Percentiles rank a stretch among this genome's conserved stretches.
Conservation (phyloP, 2,113 vertebrate genomes). For the Xiphophorus couchianus region DNA sequence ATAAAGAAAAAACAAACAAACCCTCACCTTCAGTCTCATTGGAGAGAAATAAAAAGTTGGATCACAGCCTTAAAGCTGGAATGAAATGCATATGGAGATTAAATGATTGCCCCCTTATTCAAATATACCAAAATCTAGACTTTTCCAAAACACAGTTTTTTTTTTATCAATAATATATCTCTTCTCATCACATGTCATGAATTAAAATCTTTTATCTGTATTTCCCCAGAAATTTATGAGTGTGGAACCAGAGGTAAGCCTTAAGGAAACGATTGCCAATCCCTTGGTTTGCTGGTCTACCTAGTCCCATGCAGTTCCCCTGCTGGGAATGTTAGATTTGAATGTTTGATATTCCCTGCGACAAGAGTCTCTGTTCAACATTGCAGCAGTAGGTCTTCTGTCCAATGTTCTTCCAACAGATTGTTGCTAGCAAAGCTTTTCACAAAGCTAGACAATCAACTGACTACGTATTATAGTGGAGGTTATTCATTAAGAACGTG, state of each 20-base stretch:
- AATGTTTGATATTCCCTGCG: neutral
- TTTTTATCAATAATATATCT: neutral
- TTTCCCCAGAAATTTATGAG: neutral
- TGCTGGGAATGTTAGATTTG: neutral
- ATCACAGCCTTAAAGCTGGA: conserved; percentile 26
- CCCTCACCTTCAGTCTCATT: neutral
- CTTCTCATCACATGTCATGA: too few species aligned
- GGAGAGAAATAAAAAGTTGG: conserved; percentile 25
- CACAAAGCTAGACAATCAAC: conserved; percentile 6
- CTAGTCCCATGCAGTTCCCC: neutral
- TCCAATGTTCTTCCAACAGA: neutral
- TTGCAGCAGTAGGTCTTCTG: too few species aligned
- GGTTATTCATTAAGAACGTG: neutral
- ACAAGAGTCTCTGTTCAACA: neutral
- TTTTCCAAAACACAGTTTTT: neutral
- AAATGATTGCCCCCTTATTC: neutral
- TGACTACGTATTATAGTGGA: neutral
- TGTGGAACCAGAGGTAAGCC: conserved; percentile 10
- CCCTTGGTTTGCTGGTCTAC: neutral
- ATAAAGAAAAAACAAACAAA: neutral
- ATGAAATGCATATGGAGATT: conserved; percentile 28
- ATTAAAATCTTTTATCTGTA: neutral
- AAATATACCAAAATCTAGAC: conserved; percentile 21
- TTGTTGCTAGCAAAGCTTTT: neutral
- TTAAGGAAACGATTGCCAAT: conserved; percentile 15